Base-by-base conservation (phyloP, 1,140 invertebrate genomes). In the Mercenaria mercenaria region DNA sequence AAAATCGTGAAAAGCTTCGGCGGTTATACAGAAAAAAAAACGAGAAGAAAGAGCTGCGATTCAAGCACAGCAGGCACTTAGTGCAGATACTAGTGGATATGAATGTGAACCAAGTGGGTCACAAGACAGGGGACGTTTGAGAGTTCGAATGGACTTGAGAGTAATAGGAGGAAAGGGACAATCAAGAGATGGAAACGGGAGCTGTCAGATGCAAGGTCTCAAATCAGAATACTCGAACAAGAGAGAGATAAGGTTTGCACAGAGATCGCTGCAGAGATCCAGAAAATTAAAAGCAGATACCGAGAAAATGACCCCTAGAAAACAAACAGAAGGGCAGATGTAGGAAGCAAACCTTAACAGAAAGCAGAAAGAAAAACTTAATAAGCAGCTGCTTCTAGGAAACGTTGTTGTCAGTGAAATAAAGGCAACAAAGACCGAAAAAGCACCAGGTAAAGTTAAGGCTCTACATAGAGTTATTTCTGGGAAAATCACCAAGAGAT, bases 141-240 rank as follows among this genome's bases (percentile, higher is more conserved):
- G 10, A 23, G 67, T 85, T 18, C 23, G 64, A 64, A 88, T 88
- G 86, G 13, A 29, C 18, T 88, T 88, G 76, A 29, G 37, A 59
- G 32, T 29, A 80, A 80, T 23, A 88, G 61, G 39, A 79, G 74
- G 59, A 88, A 88, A 23, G 74, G 86, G 2, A 43, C 74, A 18
- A 41, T 74, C 13, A 79, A 80, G n/a, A 64, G 86, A 80, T 56
- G 39, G 72, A 88, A 88, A n/a, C 34, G 47, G 80, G 86, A 88
- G 8, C 43, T 39, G 52, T 88, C 39, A 26, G 20, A 67, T 20
- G 69, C 67, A 76, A 59, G 13, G 18, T 43, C 76, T 20, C 39
- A 69, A 20, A 37, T 39, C 23, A 1, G 52, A 77, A 76, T n/a
- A 50, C 18, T 43, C n/a, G 67, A 76, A 56, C 47, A 77, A 23